Evolutionary conservation across 92 coral and sea anemone species (phyloP).

Genomic region (Porites divaricata): DNA sequence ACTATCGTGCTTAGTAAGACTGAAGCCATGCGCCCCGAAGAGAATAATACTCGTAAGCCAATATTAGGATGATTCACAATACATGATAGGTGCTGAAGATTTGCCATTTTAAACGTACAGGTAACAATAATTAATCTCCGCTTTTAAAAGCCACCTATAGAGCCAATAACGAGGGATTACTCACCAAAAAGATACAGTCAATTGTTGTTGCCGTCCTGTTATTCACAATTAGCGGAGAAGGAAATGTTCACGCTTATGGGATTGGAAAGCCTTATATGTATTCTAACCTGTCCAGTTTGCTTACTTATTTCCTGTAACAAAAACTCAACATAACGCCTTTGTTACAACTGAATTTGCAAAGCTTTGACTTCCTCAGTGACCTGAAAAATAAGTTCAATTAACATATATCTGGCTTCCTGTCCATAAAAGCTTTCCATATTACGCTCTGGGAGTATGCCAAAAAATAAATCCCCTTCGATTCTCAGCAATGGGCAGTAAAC

Average conservation of each 20-base stretch:
- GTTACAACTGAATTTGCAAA: not conserved
- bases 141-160: too few species aligned
- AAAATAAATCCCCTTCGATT: too few species aligned
- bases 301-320: slow-evolving; percentile 8
- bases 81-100: too few species aligned
- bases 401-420: not conserved
- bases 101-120: too few species aligned
- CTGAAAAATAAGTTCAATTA: not conserved
- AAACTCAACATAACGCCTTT: not conserved
- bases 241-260: not conserved
- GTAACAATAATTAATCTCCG: too few species aligned
- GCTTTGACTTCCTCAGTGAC: not conserved
- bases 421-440: not conserved
- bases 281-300: not conserved
- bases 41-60: too few species aligned
- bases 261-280: not conserved
- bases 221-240: not conserved
- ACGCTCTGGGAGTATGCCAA: too few species aligned
- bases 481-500: too few species aligned
- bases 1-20: too few species aligned
- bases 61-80: too few species aligned
- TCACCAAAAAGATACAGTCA: not conserved
- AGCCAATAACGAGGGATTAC: not conserved
- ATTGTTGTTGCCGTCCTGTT: too few species aligned
- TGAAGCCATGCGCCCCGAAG: too few species aligned